Conservation (phyloP, 2,797 vertebrate species). For the Gastrophryne carolinensis region DNA sequence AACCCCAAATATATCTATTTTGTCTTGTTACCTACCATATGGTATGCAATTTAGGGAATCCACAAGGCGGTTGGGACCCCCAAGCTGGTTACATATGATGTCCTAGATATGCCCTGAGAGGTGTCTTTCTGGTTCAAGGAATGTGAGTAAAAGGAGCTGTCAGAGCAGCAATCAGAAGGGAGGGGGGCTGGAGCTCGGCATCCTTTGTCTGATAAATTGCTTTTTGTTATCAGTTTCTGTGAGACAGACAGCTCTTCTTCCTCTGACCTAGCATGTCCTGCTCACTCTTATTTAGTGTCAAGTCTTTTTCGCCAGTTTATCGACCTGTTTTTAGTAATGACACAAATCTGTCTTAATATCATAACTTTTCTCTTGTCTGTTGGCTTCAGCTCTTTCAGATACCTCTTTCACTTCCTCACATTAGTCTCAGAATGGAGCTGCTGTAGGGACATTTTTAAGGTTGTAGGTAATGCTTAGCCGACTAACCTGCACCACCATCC, state of each 20-base stretch:
- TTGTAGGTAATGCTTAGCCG: too few species aligned
- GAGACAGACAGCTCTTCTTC: slow-evolving; percentile 41
- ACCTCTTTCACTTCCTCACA: background rate
- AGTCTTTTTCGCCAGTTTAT: background rate
- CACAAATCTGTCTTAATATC: slow-evolving; percentile 11
- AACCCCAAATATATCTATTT: too few species aligned
- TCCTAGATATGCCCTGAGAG: slow-evolving; percentile 7
- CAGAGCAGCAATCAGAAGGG: slow-evolving; percentile 1
- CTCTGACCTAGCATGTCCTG: background rate
- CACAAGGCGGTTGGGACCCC: too few species aligned
- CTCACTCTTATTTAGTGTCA: background rate
- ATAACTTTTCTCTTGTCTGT: background rate
- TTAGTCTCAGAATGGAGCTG: background rate
- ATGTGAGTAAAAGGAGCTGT: slow-evolving; percentile 16
- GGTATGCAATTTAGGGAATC: too few species aligned
- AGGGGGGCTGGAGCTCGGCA: background rate
- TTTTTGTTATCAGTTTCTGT: slow-evolving; percentile 47
- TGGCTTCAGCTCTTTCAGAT: background rate
- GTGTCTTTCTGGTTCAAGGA: background rate
- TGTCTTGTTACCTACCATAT: too few species aligned
- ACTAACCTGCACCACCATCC: background rate
- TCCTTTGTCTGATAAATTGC: slow-evolving; percentile 51
- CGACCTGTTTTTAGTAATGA: slow-evolving; percentile 29
- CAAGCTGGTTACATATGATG: background rate
- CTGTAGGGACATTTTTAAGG: background rate